These are phyloP conservation scores for Meles meles DNA, from an alignment of 2,113 vertebrate genomes.

Conservation along the genomic window DNA sequence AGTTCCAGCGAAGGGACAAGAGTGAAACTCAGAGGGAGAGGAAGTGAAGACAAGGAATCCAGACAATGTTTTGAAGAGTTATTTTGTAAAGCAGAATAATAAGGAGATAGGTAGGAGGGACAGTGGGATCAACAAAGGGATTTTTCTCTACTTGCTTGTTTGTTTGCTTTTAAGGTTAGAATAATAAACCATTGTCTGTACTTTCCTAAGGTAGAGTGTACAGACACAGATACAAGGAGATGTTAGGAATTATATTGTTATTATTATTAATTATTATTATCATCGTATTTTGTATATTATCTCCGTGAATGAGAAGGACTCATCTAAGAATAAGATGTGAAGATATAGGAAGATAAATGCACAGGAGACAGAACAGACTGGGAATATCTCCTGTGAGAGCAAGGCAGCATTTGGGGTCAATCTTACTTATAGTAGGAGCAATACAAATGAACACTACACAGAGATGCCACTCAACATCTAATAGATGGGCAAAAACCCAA, in stretches of 20 bases:
- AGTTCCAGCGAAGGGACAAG: background rate
- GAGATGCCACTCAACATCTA: background rate
- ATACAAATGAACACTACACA: background rate
- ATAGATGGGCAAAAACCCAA: background rate
- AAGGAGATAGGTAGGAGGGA: background rate
- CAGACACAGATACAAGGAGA: background rate
- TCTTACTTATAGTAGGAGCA: background rate
- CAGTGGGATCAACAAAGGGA: background rate
- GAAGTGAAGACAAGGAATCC: background rate
- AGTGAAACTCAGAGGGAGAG: background rate
- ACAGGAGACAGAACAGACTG: fast-evolving
- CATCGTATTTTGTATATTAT: background rate
- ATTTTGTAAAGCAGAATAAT: background rate
- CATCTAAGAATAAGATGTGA: background rate
- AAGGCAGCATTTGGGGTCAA: fast-evolving
- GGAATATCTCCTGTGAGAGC: background rate
- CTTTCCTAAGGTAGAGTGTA: fast-evolving
- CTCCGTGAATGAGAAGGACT: background rate
- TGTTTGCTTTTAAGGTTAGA: background rate
- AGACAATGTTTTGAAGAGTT: background rate
- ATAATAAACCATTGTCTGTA: background rate
- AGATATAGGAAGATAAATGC: background rate
- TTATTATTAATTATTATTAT: background rate
- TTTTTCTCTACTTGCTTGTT: background rate
- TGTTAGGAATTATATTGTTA: background rate